A percentile compares a stretch with the other conserved stretches of the same genome.
Conservation (phyloP, 2,113 vertebrate genomes). For the Siniperca chuatsi region DNA sequence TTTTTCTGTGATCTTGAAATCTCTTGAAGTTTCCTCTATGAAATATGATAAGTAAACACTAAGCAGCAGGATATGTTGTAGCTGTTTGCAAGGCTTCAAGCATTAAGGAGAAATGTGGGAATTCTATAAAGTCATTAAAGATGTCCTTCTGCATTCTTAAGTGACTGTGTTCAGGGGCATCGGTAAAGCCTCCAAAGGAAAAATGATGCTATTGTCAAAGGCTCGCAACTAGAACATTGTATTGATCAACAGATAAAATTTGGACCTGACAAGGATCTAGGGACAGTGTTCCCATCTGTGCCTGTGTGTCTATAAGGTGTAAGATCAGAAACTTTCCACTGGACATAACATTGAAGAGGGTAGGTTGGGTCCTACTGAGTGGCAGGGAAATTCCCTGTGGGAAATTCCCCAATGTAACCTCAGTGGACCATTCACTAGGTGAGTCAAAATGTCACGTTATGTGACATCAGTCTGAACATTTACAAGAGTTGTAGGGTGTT, state of each 20-base stretch:
- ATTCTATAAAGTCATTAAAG: not conserved
- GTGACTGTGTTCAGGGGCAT: not conserved
- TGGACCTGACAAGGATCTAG: not conserved
- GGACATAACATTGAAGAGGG: not conserved
- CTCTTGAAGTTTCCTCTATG: not conserved
- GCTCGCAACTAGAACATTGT: not conserved
- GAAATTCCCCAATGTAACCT: constrained; percentile 3
- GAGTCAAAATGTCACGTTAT: not conserved
- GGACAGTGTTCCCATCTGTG: not conserved
- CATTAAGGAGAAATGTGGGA: not conserved
- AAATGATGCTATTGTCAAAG: not conserved
- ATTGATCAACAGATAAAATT: not conserved
- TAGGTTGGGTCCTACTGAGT: not conserved
- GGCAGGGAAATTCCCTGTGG: constrained; percentile 40
- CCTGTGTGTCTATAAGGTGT: not conserved
- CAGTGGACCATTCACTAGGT: not conserved
- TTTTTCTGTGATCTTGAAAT: too few species aligned
- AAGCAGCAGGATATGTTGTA: not conserved
- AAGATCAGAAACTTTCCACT: not conserved
- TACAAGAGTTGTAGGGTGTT: not conserved
- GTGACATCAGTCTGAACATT: not conserved
- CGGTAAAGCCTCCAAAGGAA: not conserved
- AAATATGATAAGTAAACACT: constrained; percentile 1
- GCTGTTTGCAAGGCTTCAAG: not conserved
- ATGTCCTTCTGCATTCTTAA: not conserved